Percentiles rank a stretch among this genome's conserved stretches.
phyloP scores from a whole-genome alignment of 2,888 invertebrate species.

The Endomychus coccineus region DNA sequence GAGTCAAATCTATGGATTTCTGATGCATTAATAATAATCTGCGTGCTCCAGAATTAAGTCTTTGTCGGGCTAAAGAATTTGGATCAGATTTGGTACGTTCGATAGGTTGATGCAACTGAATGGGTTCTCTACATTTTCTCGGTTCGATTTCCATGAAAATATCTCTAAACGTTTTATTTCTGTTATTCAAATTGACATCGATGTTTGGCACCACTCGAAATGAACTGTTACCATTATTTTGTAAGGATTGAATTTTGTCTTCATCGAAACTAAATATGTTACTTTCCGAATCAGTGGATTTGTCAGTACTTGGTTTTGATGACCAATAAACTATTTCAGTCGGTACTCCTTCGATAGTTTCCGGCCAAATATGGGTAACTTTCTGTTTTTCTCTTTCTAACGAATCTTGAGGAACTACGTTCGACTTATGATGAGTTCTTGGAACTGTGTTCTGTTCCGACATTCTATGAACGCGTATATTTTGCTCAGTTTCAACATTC shows the following conservation, averaged over 20 bases:
- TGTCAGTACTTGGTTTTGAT: slow-evolving; percentile 36
- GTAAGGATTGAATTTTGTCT: slow-evolving; percentile 65
- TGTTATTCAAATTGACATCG: slow-evolving; percentile 26
- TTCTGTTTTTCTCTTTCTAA: slow-evolving; percentile 22
- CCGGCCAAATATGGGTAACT: slow-evolving; percentile 51
- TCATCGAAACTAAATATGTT: slow-evolving; percentile 71
- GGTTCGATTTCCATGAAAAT: slow-evolving; percentile 61
- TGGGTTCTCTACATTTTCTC: slow-evolving; percentile 43
- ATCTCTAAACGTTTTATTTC: slow-evolving; percentile 37
- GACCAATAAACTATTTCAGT: slow-evolving; percentile 46
- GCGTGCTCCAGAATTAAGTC: slow-evolving; percentile 65
- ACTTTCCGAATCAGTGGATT: slow-evolving; percentile 62
- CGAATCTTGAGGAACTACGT: slow-evolving; percentile 17
- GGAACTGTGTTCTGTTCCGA: slow-evolving; percentile 48
- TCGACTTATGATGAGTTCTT: slow-evolving; percentile 34
- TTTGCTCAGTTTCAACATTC: slow-evolving; percentile 62
- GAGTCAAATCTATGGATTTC: slow-evolving; percentile 76
- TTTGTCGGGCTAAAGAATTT: slow-evolving; percentile 65
- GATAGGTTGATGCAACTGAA: slow-evolving; percentile 59
- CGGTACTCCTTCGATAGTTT: slow-evolving; percentile 48
- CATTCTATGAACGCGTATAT: slow-evolving; percentile 48
- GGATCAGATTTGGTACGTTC: slow-evolving; percentile 84
- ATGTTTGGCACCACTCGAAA: slow-evolving; percentile 38
- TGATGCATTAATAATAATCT: slow-evolving; percentile 77
- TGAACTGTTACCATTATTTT: slow-evolving; percentile 44